Evolutionary conservation across 1,140 invertebrate species (phyloP), one percentile per base, ranked within the genome.

Genomic region (Papilio xuthus): DNA sequence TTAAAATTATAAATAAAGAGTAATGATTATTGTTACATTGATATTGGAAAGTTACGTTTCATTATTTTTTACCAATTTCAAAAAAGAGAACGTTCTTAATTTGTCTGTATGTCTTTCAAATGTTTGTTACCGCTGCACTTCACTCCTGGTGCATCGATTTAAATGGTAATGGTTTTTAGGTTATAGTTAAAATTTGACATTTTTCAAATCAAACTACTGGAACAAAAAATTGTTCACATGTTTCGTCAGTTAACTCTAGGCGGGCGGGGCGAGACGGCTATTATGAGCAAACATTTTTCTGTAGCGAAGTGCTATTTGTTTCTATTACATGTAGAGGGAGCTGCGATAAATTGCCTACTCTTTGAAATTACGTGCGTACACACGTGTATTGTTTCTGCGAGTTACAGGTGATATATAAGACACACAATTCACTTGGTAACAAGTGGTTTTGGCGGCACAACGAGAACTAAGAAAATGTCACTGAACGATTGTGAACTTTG

Each of bases 291-390:
- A 73, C 71, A 73, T 73, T 73, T 73, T 20, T 73, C 42, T 50
- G 71, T 41, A 47, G 20, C 42, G n/a, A 73, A 73, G 71, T 47
- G 71, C 71, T 73, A 73, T 73, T 73, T 73, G 71, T 73, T 73
- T 73, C 71, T 47, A 73, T 73, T 73, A 72, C 42, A 15, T 8
- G 50, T 72, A 44, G 69, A 44, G 70, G 23, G 37, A 7, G 70
- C 42, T 72, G 18, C 18, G 37, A 72, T 72, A 72, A 72, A 72
- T 72, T 72, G 70, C 42, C 42, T 47, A 42, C 20, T 72, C 70
- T 72, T 72, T 42, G 70, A 23, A 42, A 42, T 72, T 42, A 47
- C 70, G 41, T 26, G 53, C 53, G 53, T 60, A 60, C 53, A 26
- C 20, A 60, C 23, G 13, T 23, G 53, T 60, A 60, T 60, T 60